phyloP scores from a whole-genome alignment of 1,140 invertebrate species.

The Ganaspis sp. region DNA sequence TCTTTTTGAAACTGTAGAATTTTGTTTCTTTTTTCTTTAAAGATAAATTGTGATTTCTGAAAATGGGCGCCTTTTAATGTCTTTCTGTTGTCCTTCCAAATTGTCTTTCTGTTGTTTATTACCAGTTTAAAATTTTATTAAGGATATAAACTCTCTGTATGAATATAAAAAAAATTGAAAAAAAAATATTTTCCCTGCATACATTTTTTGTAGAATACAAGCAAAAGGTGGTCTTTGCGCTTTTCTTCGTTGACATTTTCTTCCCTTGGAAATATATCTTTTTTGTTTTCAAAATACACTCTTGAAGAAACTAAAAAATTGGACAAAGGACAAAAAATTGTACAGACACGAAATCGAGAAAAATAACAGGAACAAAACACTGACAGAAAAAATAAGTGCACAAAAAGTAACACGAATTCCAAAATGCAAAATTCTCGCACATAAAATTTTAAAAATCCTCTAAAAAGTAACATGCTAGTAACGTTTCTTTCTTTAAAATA shows the following conservation, averaged over 20 bases:
- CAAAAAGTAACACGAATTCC: not conserved
- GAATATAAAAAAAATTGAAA: not conserved
- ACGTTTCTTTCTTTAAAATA: not conserved
- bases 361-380: not conserved
- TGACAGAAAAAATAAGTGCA: not conserved
- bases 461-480: not conserved
- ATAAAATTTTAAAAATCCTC: not conserved
- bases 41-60: too few relatives aligned
- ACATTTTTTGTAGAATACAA: not conserved
- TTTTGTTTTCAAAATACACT: not conserved
- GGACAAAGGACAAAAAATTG: slow-evolving; percentile 6
- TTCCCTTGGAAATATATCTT: not conserved
- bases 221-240: slow-evolving; percentile 19
- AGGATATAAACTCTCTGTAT: too few relatives aligned
- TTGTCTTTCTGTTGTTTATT: too few relatives aligned
- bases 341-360: not conserved
- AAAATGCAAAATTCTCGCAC: slow-evolving; percentile 13
- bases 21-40: too few relatives aligned
- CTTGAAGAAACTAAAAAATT: not conserved
- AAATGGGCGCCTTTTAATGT: too few relatives aligned
- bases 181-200: not conserved
- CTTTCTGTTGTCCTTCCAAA: too few relatives aligned
- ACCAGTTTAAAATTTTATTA: too few relatives aligned
- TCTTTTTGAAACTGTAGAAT: too few relatives aligned
- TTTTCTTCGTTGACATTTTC: not conserved